A percentile compares a stretch with the other conserved stretches of the same genome.
These are phyloP conservation scores for Baronia brevicornis DNA, from an alignment of 2,888 invertebrate genomes.

Conservation along the genomic window DNA sequence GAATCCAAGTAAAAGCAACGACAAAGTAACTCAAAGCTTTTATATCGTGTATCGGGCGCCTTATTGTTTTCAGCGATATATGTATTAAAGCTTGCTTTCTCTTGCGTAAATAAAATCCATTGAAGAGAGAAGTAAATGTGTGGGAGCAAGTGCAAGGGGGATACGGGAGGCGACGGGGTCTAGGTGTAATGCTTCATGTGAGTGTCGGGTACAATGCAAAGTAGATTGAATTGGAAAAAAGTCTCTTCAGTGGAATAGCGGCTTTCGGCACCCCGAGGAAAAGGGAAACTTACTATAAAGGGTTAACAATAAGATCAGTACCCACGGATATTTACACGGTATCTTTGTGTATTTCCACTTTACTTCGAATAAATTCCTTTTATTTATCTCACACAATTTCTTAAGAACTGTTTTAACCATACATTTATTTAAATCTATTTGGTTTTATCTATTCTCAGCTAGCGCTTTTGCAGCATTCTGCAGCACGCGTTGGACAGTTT, in stretches of 20 bases:
- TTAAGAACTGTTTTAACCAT: too few relatives aligned
- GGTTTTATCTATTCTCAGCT: too few relatives aligned
- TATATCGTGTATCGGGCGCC: slow-evolving; percentile 70
- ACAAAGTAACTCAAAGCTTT: slow-evolving; percentile 74
- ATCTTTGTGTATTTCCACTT: slow-evolving; percentile 18
- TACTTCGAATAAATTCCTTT: slow-evolving; percentile 22
- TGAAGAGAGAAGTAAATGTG: slow-evolving; percentile 54
- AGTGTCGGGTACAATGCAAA: slow-evolving; percentile 70
- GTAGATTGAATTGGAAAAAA: slow-evolving; percentile 75
- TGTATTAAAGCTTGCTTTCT: slow-evolving; percentile 73
- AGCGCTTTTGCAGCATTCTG: too few relatives aligned
- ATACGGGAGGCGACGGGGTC: slow-evolving; percentile 31
- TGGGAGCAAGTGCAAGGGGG: slow-evolving; percentile 57
- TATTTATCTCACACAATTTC: slow-evolving; percentile 25
- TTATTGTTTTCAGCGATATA: slow-evolving; percentile 73
- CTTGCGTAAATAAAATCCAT: slow-evolving; percentile 75
- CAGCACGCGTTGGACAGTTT: too few relatives aligned
- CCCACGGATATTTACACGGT: slow-evolving; percentile 37
- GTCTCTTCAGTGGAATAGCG: slow-evolving; percentile 58
- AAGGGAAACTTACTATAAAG: slow-evolving; percentile 49
- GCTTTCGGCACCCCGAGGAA: slow-evolving; percentile 59
- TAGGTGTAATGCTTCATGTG: slow-evolving; percentile 73
- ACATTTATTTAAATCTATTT: too few relatives aligned
- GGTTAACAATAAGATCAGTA: slow-evolving; percentile 60
- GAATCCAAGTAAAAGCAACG: slow-evolving; percentile 70